Evolutionary conservation across 2,888 invertebrate genomes (phyloP), one percentile per base, ranked within the genome.

Genomic region (Eustalomyia histrio): DNA sequence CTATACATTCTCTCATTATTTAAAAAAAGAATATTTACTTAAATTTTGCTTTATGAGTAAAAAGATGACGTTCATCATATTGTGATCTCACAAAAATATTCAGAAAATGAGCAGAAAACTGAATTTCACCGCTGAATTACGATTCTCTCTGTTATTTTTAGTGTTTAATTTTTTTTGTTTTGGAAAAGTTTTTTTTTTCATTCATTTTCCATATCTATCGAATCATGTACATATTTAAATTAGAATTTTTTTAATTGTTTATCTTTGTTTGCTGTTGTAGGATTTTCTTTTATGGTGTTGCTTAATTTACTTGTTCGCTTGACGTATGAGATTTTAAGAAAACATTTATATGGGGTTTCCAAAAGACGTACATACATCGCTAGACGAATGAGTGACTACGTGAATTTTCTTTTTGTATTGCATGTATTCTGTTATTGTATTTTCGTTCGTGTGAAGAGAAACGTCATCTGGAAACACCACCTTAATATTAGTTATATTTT

Each of bases 261-360:
- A 21, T 39, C 39, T 67, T 67, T 67, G 55, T 43, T 55, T 43
- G 50, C 18, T 55, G 39, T 53, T 33, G 50, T 63, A 29, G 50
- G 47, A 47, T 50, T 17, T 64, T 64, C 33, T n/a, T n/a, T 50
- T 64, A 8, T 50, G 33, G 29, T 64, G 16, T 50, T n/a, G 39
- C 14, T 58, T 35, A 7, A 8, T 2, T 16, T 16, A 39, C 35
- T 39, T 67, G 24, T 39, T 67, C 14, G 53, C n/a, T 55, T 67
- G 67, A 67, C 67, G 67, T 67, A 67, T 43, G 67, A 6, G 21
- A 55, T 43, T 55, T 55, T 24, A 43, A 67, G 39, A 24, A 55
- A 33, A n/a, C n/a, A n/a, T n/a, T n/a, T n/a, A n/a, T n/a, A n/a
- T n/a, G n/a, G n/a, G n/a, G n/a, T n/a, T n/a, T n/a, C n/a, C n/a